A percentile compares a stretch with the other conserved stretches of the same genome.
phyloP scores from a whole-genome alignment of 2,113 vertebrate genomes.

The Antechinus flavipes region DNA sequence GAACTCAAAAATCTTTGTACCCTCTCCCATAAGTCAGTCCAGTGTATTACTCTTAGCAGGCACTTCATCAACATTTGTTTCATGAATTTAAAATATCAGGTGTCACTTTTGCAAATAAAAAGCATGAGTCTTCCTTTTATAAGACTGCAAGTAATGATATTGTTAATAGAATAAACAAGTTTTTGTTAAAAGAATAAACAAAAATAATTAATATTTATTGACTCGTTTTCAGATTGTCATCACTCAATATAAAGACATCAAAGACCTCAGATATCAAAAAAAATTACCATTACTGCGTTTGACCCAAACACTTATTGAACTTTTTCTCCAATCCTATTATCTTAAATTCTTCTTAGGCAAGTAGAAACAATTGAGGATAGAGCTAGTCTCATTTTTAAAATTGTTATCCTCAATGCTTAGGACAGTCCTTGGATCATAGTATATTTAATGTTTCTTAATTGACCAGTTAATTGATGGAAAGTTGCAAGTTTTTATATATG shows the following conservation, averaged over 20 bases:
- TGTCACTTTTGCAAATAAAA: not conserved
- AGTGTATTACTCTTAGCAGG: not conserved
- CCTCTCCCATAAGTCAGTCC: not conserved
- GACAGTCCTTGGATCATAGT: not conserved
- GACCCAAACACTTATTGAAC: not conserved
- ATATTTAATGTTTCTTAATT: not conserved
- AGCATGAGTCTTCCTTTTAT: not conserved
- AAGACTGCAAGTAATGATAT: not conserved
- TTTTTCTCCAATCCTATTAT: not conserved
- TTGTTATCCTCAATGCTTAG: not conserved
- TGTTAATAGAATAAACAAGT: not conserved
- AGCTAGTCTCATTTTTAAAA: not conserved
- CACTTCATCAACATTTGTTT: not conserved
- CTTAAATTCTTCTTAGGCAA: not conserved
- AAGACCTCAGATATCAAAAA: not conserved
- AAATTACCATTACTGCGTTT: too few species aligned
- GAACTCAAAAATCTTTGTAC: not conserved
- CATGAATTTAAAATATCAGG: not conserved
- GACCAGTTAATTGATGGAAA: not conserved
- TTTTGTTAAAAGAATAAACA: not conserved
- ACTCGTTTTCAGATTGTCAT: not conserved
- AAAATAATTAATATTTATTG: not conserved
- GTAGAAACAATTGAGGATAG: not conserved
- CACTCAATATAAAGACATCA: not conserved
- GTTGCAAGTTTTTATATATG: not conserved